phyloP scores from a whole-genome alignment of 1,140 invertebrate species.

The Drosophila subpulchrella region DNA sequence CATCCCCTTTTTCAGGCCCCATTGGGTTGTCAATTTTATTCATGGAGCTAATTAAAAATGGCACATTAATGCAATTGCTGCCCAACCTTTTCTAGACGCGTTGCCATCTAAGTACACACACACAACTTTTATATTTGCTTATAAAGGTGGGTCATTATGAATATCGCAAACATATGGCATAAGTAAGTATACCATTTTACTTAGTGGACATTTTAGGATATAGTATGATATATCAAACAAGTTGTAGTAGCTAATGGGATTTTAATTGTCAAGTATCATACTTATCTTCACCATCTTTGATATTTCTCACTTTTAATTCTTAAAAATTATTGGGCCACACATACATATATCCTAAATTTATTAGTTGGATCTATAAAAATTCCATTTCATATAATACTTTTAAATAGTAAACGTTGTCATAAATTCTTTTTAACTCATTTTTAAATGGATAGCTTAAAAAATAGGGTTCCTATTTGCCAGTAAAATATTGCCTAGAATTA shows the following conservation, averaged over 20 bases:
- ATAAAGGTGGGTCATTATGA: slow-evolving; percentile 15
- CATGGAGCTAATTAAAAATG: slow-evolving; percentile 65
- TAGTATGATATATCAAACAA: background rate
- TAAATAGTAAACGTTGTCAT: too few species aligned
- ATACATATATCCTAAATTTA: too few species aligned
- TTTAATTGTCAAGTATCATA: background rate
- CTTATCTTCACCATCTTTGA: background rate
- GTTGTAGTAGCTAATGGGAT: background rate
- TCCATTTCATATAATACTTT: too few species aligned
- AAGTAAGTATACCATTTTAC: background rate
- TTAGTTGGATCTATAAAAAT: too few species aligned
- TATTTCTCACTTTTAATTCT: background rate
- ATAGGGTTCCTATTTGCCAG: background rate
- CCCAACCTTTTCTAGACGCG: slow-evolving; percentile 43
- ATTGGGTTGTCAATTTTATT: slow-evolving; percentile 42
- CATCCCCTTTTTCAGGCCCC: background rate
- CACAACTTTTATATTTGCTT: slow-evolving; percentile 12
- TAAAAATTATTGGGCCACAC: background rate
- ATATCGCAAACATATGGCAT: background rate
- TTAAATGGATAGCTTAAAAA: too few species aligned
- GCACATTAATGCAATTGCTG: slow-evolving; percentile 62
- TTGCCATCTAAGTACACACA: slow-evolving; percentile 39
- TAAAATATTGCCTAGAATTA: background rate
- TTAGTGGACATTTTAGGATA: background rate
- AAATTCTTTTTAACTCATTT: too few species aligned